Percentiles rank a stretch among this genome's conserved stretches.
phyloP scores from a whole-genome alignment of 2,797 vertebrate genomes.

The Saxicola maurus region DNA sequence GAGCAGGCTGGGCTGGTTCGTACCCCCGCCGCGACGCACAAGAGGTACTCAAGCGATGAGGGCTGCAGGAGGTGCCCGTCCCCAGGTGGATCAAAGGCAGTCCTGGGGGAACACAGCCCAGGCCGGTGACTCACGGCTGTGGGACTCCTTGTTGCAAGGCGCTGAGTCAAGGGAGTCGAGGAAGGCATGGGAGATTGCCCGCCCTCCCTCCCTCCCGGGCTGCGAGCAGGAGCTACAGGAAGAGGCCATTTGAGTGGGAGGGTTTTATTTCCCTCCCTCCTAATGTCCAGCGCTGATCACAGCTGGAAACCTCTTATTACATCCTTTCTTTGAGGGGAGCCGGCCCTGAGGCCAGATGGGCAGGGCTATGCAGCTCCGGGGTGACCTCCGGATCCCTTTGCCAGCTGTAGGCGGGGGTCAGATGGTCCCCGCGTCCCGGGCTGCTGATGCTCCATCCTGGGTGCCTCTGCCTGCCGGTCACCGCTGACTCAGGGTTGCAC shows the following conservation, averaged over 20 bases:
- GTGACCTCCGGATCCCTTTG: accelerated
- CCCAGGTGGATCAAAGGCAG: conserved; percentile 53
- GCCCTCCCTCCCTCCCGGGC: neutral
- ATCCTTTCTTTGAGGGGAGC: neutral
- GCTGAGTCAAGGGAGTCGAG: conserved; percentile 26
- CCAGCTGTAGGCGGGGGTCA: neutral
- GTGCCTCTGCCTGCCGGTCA: neutral
- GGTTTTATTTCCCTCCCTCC: neutral
- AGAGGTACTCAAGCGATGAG: neutral
- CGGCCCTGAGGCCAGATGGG: neutral
- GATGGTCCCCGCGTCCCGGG: accelerated
- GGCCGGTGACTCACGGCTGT: neutral
- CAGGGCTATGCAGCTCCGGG: accelerated
- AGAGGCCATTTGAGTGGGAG: neutral
- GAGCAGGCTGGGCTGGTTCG: neutral
- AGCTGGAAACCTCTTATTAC: neutral
- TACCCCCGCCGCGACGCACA: neutral
- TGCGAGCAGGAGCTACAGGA: neutral
- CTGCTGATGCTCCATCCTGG: neutral
- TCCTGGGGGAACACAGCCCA: neutral
- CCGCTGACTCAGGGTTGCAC: conserved; percentile 11
- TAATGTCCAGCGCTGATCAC: neutral
- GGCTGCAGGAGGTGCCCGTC: neutral
- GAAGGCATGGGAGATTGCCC: neutral
- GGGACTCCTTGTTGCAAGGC: conserved; percentile 9